Base-by-base conservation (phyloP, 2,113 vertebrate genomes). In the Psittacara wagleri region DNA sequence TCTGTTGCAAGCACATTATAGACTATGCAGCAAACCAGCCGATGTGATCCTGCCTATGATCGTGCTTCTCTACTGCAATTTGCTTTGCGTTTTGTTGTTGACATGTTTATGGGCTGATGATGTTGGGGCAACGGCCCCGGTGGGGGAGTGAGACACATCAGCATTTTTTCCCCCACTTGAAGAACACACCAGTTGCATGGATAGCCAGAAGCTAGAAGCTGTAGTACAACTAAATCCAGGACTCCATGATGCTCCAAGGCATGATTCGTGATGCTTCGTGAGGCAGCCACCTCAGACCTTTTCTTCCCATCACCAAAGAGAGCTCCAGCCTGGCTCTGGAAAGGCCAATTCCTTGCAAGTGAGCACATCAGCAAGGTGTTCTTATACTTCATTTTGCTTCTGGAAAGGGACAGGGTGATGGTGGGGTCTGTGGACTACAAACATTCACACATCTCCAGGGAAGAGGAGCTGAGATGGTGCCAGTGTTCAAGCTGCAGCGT, bases 261-360 rank as follows among this genome's bases (percentile, higher is more conserved):
- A 4, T 0, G 7, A 19, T 37, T 46, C 1, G 0, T 0, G 0
- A 28, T 28, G 62, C 61, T n/a, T 35, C 54, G 1, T 24, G 33
- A 59, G n/a, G 1, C 25, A 24, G 72, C 41, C 55, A 35, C 78
- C 75, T 48, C 41, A 12, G 55, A 17, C 23, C 35, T 37, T 61
- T 61, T 62, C 35, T 35, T 59, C 33, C 57, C 76, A 22, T 15
- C 49, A 4, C 72, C 41, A 29, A 41, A 63, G 54, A 37, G 80
- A 59, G 54, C 85, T 61, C 48, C 14, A 37, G 81, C 63, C 74
- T 37, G 74, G 31, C 46, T 27, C 8, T 37, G 62, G 62, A 28
- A 54, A 18, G 37, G 11, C 18, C 28, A 24, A 23, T 5, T 1
- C 88, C 63, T n/a, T 1, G 1, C 46, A 5, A n/a, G 17, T 0